Conservation (phyloP, 35 echinoderm and acorn worm genomes). For the Patiria miniata region DNA sequence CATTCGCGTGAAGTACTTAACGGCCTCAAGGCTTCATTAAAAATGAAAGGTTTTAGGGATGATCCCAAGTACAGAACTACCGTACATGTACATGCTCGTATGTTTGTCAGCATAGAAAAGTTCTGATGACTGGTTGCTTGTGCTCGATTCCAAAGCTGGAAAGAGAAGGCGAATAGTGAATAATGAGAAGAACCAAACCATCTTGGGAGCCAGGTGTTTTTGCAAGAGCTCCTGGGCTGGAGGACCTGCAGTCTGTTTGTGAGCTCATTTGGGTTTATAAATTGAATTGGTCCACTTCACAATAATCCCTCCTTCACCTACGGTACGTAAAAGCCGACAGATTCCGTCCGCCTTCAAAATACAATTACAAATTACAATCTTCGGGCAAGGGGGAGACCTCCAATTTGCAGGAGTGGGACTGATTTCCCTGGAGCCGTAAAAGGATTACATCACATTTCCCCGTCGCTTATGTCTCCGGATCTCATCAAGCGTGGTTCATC, state of each 20-base stretch:
- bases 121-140: too few species aligned
- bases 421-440: slow-evolving; percentile 2
- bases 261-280: not conserved
- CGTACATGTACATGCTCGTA: too few species aligned
- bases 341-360: not conserved
- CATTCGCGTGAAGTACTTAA: too few species aligned
- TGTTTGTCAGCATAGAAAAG: too few species aligned
- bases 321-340: not conserved
- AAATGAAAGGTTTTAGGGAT: too few species aligned
- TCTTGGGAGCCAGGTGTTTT: not conserved
- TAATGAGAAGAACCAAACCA: not conserved
- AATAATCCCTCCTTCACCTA: not conserved
- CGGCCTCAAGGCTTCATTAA: too few species aligned
- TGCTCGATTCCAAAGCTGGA: too few species aligned
- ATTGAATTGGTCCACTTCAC: not conserved
- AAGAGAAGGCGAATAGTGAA: too few species aligned
- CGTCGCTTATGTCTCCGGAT: not conserved
- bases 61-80: too few species aligned
- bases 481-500: not conserved
- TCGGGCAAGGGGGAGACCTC: not conserved
- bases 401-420: too few species aligned
- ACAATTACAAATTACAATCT: not conserved
- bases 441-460: slow-evolving; percentile 28
- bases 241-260: not conserved
- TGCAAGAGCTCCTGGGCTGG: not conserved